Evolutionary conservation across 2,797 vertebrate species (phyloP).

Genomic region (Rousettus madagascariensis): DNA sequence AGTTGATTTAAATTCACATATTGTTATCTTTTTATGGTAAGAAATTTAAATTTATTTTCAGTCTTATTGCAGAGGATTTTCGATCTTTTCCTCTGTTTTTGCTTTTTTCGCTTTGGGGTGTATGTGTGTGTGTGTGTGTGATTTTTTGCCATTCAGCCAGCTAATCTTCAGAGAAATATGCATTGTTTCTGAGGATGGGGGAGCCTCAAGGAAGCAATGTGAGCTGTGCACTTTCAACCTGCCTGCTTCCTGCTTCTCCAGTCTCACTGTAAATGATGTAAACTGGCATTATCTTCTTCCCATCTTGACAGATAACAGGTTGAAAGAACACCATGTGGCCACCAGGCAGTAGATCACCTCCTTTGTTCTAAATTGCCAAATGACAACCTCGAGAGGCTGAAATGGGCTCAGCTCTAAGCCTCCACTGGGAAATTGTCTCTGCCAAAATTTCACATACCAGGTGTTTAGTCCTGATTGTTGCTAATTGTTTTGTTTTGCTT

Average conservation of each 20-base stretch:
- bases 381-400: constrained; percentile 38
- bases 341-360: constrained; percentile 56
- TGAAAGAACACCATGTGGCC: constrained; percentile 62
- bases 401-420: background rate
- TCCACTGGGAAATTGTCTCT: background rate
- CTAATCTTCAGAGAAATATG: constrained; percentile 66
- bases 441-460: background rate
- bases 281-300: constrained; percentile 68
- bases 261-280: constrained; percentile 62
- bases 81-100: background rate
- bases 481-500: background rate
- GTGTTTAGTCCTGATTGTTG: background rate
- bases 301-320: constrained; percentile 65
- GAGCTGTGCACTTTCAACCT: constrained; percentile 80
- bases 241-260: constrained; percentile 75
- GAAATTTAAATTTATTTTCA: constrained; percentile 1
- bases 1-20: background rate
- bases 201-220: constrained; percentile 80
- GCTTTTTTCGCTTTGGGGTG: background rate
- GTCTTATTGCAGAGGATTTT: background rate
- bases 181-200: constrained; percentile 73
- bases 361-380: constrained; percentile 21
- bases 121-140: background rate
- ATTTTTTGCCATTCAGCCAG: constrained; percentile 54
- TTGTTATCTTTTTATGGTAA: background rate